A percentile compares a stretch with the other conserved stretches of the same genome.
phyloP scores from a whole-genome alignment of 2,797 vertebrate genomes.

The Amblyopsis hoosieri region DNA sequence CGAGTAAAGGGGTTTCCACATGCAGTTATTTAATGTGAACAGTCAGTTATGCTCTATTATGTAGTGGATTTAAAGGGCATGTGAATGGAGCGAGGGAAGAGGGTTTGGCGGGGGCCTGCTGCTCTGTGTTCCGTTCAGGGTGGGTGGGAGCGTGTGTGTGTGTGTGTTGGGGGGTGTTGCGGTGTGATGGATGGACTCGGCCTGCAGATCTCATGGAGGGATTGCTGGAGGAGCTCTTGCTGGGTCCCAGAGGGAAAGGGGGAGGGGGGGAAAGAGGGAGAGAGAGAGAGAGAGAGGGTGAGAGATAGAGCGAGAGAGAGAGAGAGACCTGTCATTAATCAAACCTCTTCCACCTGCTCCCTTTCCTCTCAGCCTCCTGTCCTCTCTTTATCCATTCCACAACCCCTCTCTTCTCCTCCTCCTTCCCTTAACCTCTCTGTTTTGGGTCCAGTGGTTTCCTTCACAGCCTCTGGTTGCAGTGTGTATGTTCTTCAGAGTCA shows the following conservation, averaged over 20 bases:
- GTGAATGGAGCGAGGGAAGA: constrained; percentile 8
- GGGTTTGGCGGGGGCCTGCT: constrained; percentile 45
- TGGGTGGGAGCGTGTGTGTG: too few species aligned
- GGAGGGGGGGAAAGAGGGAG: constrained; percentile 18
- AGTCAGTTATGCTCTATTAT: neutral
- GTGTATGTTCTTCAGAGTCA: constrained; percentile 41
- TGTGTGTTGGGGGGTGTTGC: constrained; percentile 13
- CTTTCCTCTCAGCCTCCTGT: constrained; percentile 45
- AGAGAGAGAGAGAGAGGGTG: constrained; percentile 2
- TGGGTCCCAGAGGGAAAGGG: constrained; percentile 56
- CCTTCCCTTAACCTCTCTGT: constrained; percentile 37
- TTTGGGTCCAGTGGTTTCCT: constrained; percentile 43
- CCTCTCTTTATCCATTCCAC: constrained; percentile 56
- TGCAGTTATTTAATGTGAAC: neutral
- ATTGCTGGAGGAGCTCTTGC: constrained; percentile 59
- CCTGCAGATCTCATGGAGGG: constrained; percentile 71
- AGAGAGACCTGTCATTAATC: constrained; percentile 71
- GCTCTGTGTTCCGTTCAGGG: constrained; percentile 35
- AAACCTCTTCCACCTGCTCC: constrained; percentile 73
- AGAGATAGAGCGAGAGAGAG: neutral
- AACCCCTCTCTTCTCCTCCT: constrained; percentile 45
- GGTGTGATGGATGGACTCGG: constrained; percentile 76
- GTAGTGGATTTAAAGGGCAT: neutral
- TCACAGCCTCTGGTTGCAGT: constrained; percentile 28
- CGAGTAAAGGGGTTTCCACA: neutral